Evolutionary conservation across 1,140 invertebrate genomes (phyloP).

Genomic region (Penaeus chinensis): DNA sequence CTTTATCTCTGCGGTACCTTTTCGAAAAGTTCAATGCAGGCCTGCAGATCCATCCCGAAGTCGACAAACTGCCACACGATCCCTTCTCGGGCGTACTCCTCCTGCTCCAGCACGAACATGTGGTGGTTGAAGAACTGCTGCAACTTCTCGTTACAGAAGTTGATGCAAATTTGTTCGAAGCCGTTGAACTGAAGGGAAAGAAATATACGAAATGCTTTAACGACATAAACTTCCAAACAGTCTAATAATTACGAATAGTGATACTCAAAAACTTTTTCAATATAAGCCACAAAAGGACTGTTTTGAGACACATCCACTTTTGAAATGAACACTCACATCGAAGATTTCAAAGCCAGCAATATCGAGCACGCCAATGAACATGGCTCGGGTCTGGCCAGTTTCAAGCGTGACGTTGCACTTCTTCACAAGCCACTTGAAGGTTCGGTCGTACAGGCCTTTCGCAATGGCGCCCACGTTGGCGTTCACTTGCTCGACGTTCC

Average conservation of each 20-base stretch:
- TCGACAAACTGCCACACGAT: conserved; percentile 71
- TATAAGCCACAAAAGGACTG: no score
- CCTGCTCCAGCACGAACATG: conserved; percentile 72
- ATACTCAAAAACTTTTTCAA: no score
- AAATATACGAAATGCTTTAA: conserved; percentile 91
- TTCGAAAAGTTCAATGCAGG: conserved; percentile 78
- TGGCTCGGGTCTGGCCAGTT: no score
- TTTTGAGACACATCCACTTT: conserved; percentile 78
- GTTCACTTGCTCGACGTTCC: conserved; percentile 83
- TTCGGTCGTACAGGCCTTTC: conserved; percentile 70
- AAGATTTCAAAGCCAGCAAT: conserved; percentile 59
- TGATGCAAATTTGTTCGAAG: no score
- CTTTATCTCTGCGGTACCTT: conserved; percentile 74
- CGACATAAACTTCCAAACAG: no score
- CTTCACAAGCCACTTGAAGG: conserved; percentile 72
- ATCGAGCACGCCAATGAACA: no score
- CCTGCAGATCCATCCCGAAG: conserved; percentile 73
- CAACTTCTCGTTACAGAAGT: no score
- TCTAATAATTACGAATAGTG: no score
- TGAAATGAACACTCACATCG: conserved; percentile 80
- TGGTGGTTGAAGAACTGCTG: no score
- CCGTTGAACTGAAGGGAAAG: conserved; percentile 66
- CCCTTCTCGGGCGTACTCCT: conserved; percentile 93
- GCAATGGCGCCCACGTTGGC: conserved; percentile 70
- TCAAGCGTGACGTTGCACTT: conserved; percentile 70